A percentile compares a stretch with the other conserved stretches of the same genome.
Evolutionary conservation across 37 sponge, comb jelly and placozoan species (phyloP).

Genomic region (Chondrilla cf. caribensis): DNA sequence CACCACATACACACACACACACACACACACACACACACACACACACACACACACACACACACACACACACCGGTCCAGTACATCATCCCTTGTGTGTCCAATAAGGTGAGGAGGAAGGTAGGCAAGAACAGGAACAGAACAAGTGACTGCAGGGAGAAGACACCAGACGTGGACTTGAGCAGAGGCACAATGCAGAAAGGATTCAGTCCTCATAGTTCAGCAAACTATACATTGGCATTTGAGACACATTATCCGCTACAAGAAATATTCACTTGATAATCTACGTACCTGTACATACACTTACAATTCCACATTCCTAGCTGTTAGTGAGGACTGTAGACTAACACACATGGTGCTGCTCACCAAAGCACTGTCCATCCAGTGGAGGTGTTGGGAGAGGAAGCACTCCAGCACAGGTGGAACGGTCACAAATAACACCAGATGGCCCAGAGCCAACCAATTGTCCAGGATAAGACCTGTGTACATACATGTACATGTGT

Average conservation of each 20-base stretch:
- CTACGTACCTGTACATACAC: too few relatives aligned
- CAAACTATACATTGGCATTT: too few relatives aligned
- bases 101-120: constrained; percentile 46
- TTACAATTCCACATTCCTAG: too few relatives aligned
- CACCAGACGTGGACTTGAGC: background rate
- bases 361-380: constrained; percentile 14
- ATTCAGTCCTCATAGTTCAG: too few relatives aligned
- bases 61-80: constrained; percentile 49
- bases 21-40: background rate
- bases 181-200: background rate
- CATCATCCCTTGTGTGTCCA: constrained; percentile 63
- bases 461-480: constrained; percentile 43
- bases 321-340: too few relatives aligned
- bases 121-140: constrained; percentile 30
- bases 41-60: background rate
- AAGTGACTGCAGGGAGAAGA: background rate
- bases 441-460: constrained; percentile 30
- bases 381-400: constrained; percentile 10
- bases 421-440: constrained; percentile 17
- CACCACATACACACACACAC: constrained; percentile 20
- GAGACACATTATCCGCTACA: too few relatives aligned
- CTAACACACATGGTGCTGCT: background rate
- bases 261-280: too few relatives aligned
- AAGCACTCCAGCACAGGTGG: constrained; percentile 21
- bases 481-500: background rate